A percentile compares a stretch with the other conserved stretches of the same genome.
Conservation (phyloP, 30 jellyfish, hydroid and myxozoan genomes). For the Morbakka virulenta region DNA sequence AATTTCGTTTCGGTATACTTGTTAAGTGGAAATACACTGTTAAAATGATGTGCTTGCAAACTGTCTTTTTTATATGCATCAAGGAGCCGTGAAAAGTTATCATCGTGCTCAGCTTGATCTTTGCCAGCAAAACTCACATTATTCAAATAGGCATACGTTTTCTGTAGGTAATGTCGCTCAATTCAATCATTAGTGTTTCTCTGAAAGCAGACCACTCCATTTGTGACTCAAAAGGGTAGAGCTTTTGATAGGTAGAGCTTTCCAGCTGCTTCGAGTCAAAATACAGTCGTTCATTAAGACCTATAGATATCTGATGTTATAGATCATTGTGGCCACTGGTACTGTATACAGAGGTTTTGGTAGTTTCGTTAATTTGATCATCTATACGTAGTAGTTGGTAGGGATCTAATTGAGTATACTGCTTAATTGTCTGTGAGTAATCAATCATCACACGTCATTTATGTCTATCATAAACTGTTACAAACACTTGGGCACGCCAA, state of each 20-base stretch:
- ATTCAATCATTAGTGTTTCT: constrained; percentile 2
- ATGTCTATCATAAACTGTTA: constrained; percentile 13
- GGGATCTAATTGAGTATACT: constrained; percentile 56
- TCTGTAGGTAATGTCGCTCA: neutral
- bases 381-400: constrained; percentile 52
- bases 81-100: constrained; percentile 33
- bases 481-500: constrained; percentile 62
- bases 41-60: constrained; percentile 34
- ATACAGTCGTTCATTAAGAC: neutral
- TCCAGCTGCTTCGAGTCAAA: constrained; percentile 46
- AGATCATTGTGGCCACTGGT: constrained; percentile 39
- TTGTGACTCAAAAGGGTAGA: constrained; percentile 36
- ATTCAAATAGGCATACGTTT: constrained; percentile 32
- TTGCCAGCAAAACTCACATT: constrained; percentile 48
- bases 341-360: constrained; percentile 16
- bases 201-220: constrained; percentile 45
- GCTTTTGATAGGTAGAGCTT: constrained; percentile 12
- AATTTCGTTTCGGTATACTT: constrained; percentile 22
- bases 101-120: constrained; percentile 50
- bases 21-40: constrained; percentile 47
- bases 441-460: constrained; percentile 40
- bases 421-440: constrained; percentile 56
- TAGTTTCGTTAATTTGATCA: constrained; percentile 14
- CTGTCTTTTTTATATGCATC: constrained; percentile 38
- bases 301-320: constrained; percentile 44